Conservation (phyloP, 2,113 vertebrate species). For the Microtus montanus region DNA sequence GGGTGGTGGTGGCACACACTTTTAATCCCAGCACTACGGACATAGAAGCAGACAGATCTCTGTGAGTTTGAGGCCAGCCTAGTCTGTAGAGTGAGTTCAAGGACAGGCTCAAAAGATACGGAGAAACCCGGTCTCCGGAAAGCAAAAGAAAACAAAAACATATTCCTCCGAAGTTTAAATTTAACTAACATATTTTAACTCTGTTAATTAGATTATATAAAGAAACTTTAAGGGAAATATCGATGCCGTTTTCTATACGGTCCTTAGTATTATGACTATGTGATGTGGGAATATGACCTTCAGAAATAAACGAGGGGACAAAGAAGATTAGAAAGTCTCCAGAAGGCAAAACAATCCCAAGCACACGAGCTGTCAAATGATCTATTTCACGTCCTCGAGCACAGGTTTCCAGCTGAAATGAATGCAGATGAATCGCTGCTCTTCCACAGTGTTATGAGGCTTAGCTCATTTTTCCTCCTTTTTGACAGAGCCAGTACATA, state of each 20-base stretch:
- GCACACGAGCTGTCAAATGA: slow-evolving; percentile 77
- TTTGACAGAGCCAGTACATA: slow-evolving; percentile 78
- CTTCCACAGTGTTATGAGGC: slow-evolving; percentile 52
- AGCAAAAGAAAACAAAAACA: too few relatives aligned
- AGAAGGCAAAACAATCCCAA: slow-evolving; percentile 61
- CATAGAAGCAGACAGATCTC: too few relatives aligned
- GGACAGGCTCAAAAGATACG: too few relatives aligned
- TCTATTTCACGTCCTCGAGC: slow-evolving; percentile 45
- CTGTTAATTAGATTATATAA: slow-evolving; percentile 57
- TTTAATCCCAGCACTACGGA: too few relatives aligned
- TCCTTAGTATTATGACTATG: not conserved
- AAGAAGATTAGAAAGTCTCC: slow-evolving; percentile 63
- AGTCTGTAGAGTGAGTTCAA: too few relatives aligned
- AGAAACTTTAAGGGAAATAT: slow-evolving; percentile 35
- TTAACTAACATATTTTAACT: slow-evolving; percentile 35
- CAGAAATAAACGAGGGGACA: slow-evolving; percentile 57
- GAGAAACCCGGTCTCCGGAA: too few relatives aligned
- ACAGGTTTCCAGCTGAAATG: slow-evolving; percentile 68
- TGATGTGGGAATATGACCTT: slow-evolving; percentile 46
- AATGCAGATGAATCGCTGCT: slow-evolving; percentile 76
- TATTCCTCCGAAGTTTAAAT: not conserved
- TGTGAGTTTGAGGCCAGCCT: too few relatives aligned
- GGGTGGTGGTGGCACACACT: too few relatives aligned
- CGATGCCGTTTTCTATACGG: slow-evolving; percentile 10
- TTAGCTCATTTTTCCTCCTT: slow-evolving; percentile 36